Evolutionary conservation across 1,140 invertebrate species (phyloP), one percentile per base, ranked within the genome.

Genomic region (Colletes latitarsis): DNA sequence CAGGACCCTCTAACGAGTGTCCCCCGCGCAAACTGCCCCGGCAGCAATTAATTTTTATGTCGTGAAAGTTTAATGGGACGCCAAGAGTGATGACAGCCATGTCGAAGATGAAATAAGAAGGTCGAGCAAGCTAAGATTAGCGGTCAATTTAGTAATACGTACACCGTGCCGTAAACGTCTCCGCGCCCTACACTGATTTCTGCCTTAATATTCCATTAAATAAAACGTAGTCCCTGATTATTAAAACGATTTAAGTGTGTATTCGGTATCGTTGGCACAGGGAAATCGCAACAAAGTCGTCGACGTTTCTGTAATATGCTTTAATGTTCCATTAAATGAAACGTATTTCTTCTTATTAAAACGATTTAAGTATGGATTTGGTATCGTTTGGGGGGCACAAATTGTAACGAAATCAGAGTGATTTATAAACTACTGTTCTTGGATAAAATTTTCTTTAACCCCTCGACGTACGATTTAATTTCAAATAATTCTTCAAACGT

Each of bases 31-130:
- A 19, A 71, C 75, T 79, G 79, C 69, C 71, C 71, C 19, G 71
- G 66, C 43, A 53, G 75, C 75, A 85, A 85, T 86, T 86, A 85
- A 86, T 82, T 86, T 85, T 82, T 86, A 85, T 57, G 77, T 68
- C 81, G 84, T 69, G 62, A 67, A 77, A 75, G 64, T 66, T 80
- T 84, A 84, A 82, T 82, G 53, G 71, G 43, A 68, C 74, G 68
- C 82, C 84, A 76, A 49, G 67, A 71, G n/a, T 41, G 84, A 86
- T 82, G 84, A 82, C 84, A 86, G 81, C 52, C 75, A 76, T 41
- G 83, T 64, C 68, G 71, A 80, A 74, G 58, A 82, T 86, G 71
- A 86, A 83, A 86, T 80, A 82, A 75, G 77, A 72, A 77, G 68
- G 71, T 15, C 62, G 41, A 21, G 30, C n/a, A n/a, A 73, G 55